Conservation (phyloP, 1,140 invertebrate species). For the Cyclargus thomasi region DNA sequence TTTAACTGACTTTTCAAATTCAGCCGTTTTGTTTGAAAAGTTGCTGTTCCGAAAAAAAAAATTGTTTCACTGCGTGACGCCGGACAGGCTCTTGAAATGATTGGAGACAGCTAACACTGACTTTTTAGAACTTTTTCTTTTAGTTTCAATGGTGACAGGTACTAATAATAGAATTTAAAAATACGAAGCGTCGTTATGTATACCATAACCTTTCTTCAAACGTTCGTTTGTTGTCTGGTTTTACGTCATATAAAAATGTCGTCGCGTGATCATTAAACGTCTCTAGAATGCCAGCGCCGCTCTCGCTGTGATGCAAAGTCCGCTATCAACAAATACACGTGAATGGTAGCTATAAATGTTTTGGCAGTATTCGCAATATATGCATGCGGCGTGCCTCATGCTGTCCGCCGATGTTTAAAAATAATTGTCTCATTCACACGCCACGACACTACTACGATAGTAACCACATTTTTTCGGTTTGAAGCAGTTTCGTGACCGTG, state of each 20-base stretch:
- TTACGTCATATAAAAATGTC: slow-evolving; percentile 10
- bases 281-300: slow-evolving; percentile 17
- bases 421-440: slow-evolving; percentile 70
- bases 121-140: background rate
- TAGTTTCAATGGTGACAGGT: background rate
- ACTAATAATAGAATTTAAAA: background rate
- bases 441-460: slow-evolving; percentile 61
- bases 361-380: slow-evolving; percentile 44
- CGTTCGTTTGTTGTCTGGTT: background rate
- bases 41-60: no score
- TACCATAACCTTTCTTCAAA: slow-evolving; percentile 3
- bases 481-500: slow-evolving; percentile 56
- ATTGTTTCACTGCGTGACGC: no score
- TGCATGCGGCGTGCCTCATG: slow-evolving; percentile 36
- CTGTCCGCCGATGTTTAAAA: slow-evolving; percentile 52
- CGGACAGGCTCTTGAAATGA: no score
- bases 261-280: background rate
- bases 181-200: background rate
- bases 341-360: slow-evolving; percentile 46
- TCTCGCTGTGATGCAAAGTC: slow-evolving; percentile 6
- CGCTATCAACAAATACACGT: slow-evolving; percentile 38
- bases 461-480: slow-evolving; percentile 65
- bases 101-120: no score
- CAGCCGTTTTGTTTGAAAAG: no score
- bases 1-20: no score